phyloP scores from a whole-genome alignment of 2,113 vertebrate species.

The Channa maculata region DNA sequence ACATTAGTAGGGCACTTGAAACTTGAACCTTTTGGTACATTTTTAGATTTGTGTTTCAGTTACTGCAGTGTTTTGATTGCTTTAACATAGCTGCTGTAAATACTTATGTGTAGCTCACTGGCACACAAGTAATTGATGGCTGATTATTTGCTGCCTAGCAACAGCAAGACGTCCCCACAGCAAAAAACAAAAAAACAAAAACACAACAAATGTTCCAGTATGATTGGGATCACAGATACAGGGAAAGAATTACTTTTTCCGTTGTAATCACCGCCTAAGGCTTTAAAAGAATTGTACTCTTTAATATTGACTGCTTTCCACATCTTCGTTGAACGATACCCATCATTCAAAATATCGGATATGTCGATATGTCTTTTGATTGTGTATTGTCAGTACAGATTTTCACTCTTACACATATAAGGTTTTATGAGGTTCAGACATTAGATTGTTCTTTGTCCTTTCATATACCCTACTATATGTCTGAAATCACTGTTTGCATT shows the following conservation, averaged over 20 bases:
- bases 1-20: conserved; percentile 24
- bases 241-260: not conserved
- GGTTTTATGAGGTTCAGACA: not conserved
- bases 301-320: conserved; percentile 9
- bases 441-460: not conserved
- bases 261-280: conserved; percentile 7
- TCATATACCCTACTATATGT: not conserved
- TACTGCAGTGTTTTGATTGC: conserved; percentile 9
- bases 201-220: conserved; percentile 12
- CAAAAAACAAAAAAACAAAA: too few species aligned
- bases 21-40: conserved; percentile 24
- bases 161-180: conserved; percentile 3
- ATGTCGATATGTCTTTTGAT: not conserved
- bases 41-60: conserved; percentile 26
- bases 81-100: conserved; percentile 14
- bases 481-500: not conserved
- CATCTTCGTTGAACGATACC: conserved; percentile 3
- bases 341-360: conserved; percentile 28
- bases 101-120: conserved; percentile 11
- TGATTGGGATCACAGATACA: conserved; percentile 12
- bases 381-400: too few species aligned
- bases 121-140: conserved; percentile 25
- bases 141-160: conserved; percentile 40
- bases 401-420: not conserved
- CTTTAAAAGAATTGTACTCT: conserved; percentile 23